Base-by-base conservation (phyloP, 2,888 invertebrate species). In the Crematogaster levior region DNA sequence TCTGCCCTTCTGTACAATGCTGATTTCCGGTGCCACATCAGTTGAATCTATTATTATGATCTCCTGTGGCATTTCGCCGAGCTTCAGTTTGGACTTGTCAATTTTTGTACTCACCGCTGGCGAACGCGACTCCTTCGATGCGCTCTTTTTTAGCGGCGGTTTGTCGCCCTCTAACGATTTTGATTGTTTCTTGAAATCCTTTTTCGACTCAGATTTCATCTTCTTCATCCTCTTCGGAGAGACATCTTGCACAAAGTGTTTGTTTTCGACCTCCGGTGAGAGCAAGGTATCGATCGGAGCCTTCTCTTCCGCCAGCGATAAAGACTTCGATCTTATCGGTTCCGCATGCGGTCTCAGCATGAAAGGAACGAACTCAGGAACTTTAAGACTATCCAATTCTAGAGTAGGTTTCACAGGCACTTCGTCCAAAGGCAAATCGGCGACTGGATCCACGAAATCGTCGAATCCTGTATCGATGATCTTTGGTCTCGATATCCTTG, bases 11-110 rank as follows among this genome's bases (percentile, higher is more conserved):
- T 94, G 94, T 5, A 94, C 92, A 18, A 94, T 94, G 81, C 94
- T 94, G 0, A 94, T 92, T 74, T 94, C 93, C 27, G 94, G 94
- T 3, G 88, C 91, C 3, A 93, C 90, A 61, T 94, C 94, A 4
- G 93, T 94, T 10, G 94, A 94, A 75, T 94, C 94, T 46, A 94
- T 94, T 34, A 94, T 94, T 81, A 94, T 94, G 70, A 94, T 94
- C 88, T 94, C 94, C 72, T 94, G 94, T 0, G 94, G 94, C 94
- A 94, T 93, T 83, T 94, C 94, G 9, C 93, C 93, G 15, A 94
- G 86, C 51, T 94, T 94, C 18, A 94, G 84, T 84, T 94, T 94
- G 2, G 94, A 94, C 83, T 94, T 94, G 87, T 94, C 93, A 74
- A 94, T 94, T 82, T 93, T 93, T 0, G 92, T 92, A 77, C 88